Evolutionary conservation across 2,888 invertebrate genomes (phyloP), one percentile per base, ranked within the genome.

Genomic region (Microplitis deprimator): DNA sequence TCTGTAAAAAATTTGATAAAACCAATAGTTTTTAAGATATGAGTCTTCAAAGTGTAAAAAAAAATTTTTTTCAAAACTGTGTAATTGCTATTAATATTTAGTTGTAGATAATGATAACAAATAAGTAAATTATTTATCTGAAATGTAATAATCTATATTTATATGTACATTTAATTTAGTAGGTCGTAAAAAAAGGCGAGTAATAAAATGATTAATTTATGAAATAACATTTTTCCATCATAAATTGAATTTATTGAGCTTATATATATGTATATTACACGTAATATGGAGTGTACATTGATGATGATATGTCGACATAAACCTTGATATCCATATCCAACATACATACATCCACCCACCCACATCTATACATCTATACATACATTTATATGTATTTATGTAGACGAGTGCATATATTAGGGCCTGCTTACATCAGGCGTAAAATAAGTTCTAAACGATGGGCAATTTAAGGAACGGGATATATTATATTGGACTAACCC

Each of bases 361-460:
- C n/a, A n/a, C n/a, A n/a, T n/a, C n/a, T n/a, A 76, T 77, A 79
- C 67, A 50, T 65, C 73, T 70, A 76, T 85, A 85, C 83, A 84
- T 85, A 84, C 85, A 84, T 83, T 86, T 85, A 86, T 88, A 86
- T 87, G 85, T 87, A 84, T 88, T 85, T 86, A 84, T 65, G 65
- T 65, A 65, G 65, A 65, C 65, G 20, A 65, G 50, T 13, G 50
- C 13, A 50, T 50, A 50, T 50, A 50, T 50, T 50, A 50, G 80
- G 76, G 75, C 77, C 77, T 29, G 60, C 64, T 69, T 77, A 69
- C 50, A 50, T 50, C 84, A 84, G 77, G 85, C 84, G 87, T 50
- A 88, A 86, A 88, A 87, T 86, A 88, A 88, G 87, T 86, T 88
- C 86, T 87, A 89, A 89, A 88, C 86, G 88, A 87, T 83, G 87